phyloP scores from a whole-genome alignment of 2,888 invertebrate species.

The Leptinotarsa juncta region DNA sequence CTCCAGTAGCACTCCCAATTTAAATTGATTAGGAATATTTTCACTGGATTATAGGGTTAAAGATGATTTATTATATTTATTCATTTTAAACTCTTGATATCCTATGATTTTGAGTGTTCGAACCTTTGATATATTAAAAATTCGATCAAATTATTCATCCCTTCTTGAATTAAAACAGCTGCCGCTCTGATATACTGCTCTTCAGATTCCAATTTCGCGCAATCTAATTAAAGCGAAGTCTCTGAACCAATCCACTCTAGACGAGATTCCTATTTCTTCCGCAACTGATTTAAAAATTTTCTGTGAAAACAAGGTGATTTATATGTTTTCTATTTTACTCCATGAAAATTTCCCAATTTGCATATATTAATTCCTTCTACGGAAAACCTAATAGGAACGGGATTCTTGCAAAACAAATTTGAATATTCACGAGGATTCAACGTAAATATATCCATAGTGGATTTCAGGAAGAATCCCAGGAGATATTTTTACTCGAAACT shows the following conservation, averaged over 20 bases:
- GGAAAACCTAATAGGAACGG: neutral
- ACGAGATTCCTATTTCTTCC: conserved; percentile 39
- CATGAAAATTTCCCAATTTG: conserved; percentile 36
- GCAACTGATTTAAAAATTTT: conserved; percentile 45
- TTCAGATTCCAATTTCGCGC: conserved; percentile 29
- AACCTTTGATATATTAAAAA: too few relatives aligned
- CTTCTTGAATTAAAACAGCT: neutral
- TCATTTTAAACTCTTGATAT: too few relatives aligned
- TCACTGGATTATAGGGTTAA: too few relatives aligned
- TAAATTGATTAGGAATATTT: too few relatives aligned
- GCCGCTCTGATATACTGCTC: neutral
- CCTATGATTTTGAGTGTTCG: too few relatives aligned
- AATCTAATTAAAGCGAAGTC: conserved; percentile 35
- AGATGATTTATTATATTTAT: too few relatives aligned
- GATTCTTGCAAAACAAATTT: conserved; percentile 1
- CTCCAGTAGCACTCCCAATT: too few relatives aligned
- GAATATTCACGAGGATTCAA: conserved; percentile 14
- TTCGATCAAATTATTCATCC: neutral
- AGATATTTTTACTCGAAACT: neutral
- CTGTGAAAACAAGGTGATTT: conserved; percentile 43
- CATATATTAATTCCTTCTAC: conserved; percentile 21
- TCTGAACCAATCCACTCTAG: conserved; percentile 41
- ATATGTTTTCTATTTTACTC: conserved; percentile 48
- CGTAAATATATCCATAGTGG: neutral
- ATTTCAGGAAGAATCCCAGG: neutral